Evolutionary conservation across 2,888 invertebrate species (phyloP), one percentile per base, ranked within the genome.

Genomic region (Agapostemon virescens): DNA sequence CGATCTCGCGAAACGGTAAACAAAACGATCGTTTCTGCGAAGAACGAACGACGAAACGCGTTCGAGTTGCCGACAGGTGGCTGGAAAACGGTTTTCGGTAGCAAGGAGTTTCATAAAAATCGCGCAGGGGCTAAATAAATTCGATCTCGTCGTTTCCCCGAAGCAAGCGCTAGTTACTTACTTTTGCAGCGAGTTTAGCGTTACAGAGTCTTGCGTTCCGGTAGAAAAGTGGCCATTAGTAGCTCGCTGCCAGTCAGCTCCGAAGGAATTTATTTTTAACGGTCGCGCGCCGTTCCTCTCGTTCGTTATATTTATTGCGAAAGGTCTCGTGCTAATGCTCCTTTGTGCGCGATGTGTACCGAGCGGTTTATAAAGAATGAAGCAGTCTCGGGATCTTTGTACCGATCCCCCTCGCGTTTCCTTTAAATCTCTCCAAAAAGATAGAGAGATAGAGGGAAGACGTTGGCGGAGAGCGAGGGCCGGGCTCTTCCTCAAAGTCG

Each of bases 331-430:
- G 30, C 3, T 30, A 33, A 61, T 61, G 61, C 20, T 20, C 20
- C 55, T 20, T 55, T 55, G 26, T 55, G 55, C 55, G 20, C 26
- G 15, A 9, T 17, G 61, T 33, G 30, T 61, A 61, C 30, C 4
- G 33, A 61, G 20, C 17, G 61, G 30, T 30, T 20, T 20, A 61
- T 61, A 61, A 61, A 61, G 33, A 61, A 61, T 61, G 33, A 61
- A 61, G 9, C 33, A 30, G 26, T 33, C 20, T 3, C 30, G 20
- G 33, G 61, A 61, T 61, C 61, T 61, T 30, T 61, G 30, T 61
- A 3, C 33, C 20, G 61, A 61, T 30, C 61, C 30, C 61, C 30
- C 33, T 55, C 33, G 61, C 20, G 61, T 61, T 33, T 11, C 61
- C 30, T 61, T 61, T 61, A 61, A 61, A 61, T 61, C 33, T 61